Evolutionary conservation across 2,113 vertebrate genomes (phyloP).

Genomic region (Rhabdornis inornatus): DNA sequence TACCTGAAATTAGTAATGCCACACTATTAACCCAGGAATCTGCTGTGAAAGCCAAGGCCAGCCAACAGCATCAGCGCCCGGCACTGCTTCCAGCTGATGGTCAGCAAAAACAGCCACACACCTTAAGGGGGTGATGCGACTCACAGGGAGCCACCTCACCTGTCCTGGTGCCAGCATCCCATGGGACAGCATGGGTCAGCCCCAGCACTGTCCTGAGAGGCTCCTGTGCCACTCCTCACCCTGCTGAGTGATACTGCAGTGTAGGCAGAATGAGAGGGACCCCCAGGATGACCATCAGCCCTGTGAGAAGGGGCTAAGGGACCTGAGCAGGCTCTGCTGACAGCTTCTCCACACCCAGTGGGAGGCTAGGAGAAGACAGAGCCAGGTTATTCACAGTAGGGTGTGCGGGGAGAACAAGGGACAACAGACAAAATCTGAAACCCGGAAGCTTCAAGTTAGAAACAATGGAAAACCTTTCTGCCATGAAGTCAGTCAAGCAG

Average conservation of each 20-base stretch:
- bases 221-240: neutral
- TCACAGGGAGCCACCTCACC: neutral
- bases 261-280: neutral
- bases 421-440: neutral
- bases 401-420: neutral
- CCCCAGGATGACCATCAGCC: fast-evolving
- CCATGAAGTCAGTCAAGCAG: neutral
- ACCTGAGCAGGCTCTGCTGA: neutral
- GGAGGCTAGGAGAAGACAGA: neutral
- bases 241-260: fast-evolving
- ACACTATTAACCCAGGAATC: neutral
- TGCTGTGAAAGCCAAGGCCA: neutral
- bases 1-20: neutral
- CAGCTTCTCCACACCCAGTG: neutral
- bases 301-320: neutral
- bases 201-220: neutral
- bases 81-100: neutral
- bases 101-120: neutral
- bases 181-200: fast-evolving
- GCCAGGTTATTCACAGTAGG: neutral
- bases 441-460: neutral
- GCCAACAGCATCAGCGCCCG: neutral
- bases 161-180: neutral
- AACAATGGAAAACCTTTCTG: neutral
- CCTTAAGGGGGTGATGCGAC: fast-evolving